Base-by-base conservation (phyloP, 2,888 invertebrate species). In the Hydrotaea diabolus region DNA sequence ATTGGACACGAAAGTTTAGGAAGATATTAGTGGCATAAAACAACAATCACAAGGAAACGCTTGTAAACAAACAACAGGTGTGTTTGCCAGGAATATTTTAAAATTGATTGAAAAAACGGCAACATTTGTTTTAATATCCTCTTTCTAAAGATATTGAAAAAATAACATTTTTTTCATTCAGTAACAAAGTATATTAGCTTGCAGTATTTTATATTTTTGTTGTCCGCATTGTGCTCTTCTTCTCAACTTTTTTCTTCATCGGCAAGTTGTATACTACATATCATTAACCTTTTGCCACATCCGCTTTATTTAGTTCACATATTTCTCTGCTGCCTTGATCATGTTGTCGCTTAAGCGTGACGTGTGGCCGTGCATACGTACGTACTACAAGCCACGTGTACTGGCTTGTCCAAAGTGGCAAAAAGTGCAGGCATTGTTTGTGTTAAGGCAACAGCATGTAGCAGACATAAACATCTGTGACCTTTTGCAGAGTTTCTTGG, bases 241-340 rank as follows among this genome's bases (percentile, higher is more conserved):
- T 49, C n/a, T 19, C 13, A 11, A 1, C 36, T 0, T 64, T 26
- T 15, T 39, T 36, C 26, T 17, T 2, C 31, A 23, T 49, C 15
- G 5, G 3, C n/a, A 13, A 49, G 9, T 39, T 49, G 49, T 49
- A 49, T 82, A n/a, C n/a, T n/a, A 49, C 74, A 85, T 82, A 76
- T 76, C 77, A 77, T 85, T 82, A 82, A 80, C 77, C 82, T 85
- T 77, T 80, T 75, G 59, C 82, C 82, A 82, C 82, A 77, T 82
- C 85, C 85, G 80, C 62, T 46, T 39, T 53, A n/a, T 62, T 62
- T 36, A 31, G 31, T 46, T 69, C 69, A 69, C 69, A 69, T 69
- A 69, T 69, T 55, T 19, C 11, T 53, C 19, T n/a, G 21, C 26
- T 15, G n/a, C 62, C 64, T 43, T 17, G 43, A 17, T 69, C 11